Evolutionary conservation across 2,888 invertebrate species (phyloP), one percentile per base, ranked within the genome.

Genomic region (Drosophila anomelani): DNA sequence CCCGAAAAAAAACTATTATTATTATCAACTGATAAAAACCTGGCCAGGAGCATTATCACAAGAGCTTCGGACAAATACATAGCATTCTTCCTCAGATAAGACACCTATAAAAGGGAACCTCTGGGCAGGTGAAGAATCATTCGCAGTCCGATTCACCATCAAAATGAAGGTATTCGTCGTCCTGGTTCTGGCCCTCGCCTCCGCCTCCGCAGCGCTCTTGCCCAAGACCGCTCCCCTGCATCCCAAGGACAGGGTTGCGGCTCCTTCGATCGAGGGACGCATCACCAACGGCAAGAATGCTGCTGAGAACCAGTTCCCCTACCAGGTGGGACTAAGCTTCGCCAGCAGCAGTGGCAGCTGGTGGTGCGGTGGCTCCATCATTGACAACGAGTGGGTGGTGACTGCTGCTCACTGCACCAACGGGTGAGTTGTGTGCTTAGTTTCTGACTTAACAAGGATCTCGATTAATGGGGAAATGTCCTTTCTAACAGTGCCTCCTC

Each of bases 351-450:
- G 3, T 0, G 64, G 64, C n/a, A 1, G 64, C 36, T 66, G 64
- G 64, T 88, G 80, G 84, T 90, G 90, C 67, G 89, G 90, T 32
- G 88, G 88, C n/a, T 77, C 90, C 29, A 20, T 90, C 41, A 84
- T 90, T n/a, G 26, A 53, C 13, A n/a, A 0, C 20, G 5, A n/a
- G 1, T 86, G 71, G 73, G 74, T 88, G 1, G 3, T 90, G 58
- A 90, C 90, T 20, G 90, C 90, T 47, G 90, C 90, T 66, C 90
- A 90, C 78, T 90, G 90, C 62, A 76, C 84, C 56, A 77, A 76
- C 6, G 61, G 63, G 89, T 90, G 77, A 82, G 82, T 32, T 58
- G 1, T 23, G 8, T 23, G 4, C 26, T 7, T 26, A 0, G 7
- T 4, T 6, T 1, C 4, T 2, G 10, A 2, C 8, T 1, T 1